These are phyloP conservation scores for Drosophila sucinea DNA, from an alignment of 1,140 invertebrate species.

Conservation along the genomic window DNA sequence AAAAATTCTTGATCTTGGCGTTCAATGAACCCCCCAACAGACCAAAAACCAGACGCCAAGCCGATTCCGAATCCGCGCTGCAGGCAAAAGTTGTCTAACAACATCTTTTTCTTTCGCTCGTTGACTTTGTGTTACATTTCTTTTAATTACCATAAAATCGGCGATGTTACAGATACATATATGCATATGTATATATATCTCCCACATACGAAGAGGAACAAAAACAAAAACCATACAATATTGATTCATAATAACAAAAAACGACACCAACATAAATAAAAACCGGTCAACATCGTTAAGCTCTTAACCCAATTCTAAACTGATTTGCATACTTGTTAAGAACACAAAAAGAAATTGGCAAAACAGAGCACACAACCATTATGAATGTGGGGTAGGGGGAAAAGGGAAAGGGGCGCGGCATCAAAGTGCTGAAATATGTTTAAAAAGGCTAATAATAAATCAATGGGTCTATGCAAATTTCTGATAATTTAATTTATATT, in stretches of 20 bases:
- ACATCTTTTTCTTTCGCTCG: conserved; percentile 53
- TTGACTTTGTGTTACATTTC: conserved; percentile 51
- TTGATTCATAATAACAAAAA: conserved; percentile 24
- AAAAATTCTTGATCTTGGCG: conserved; percentile 35
- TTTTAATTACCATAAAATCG: conserved; percentile 55
- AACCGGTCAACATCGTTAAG: conserved; percentile 50
- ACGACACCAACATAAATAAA: conserved; percentile 18
- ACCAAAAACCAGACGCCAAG: conserved; percentile 44
- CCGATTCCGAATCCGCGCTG: neutral
- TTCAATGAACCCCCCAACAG: conserved; percentile 64
- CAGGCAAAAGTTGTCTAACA: conserved; percentile 52
- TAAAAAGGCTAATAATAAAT: conserved; percentile 16
- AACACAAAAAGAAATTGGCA: conserved; percentile 22
- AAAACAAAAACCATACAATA: conserved; percentile 5
- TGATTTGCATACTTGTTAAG: conserved; percentile 54
- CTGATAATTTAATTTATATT: conserved; percentile 9
- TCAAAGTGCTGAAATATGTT: neutral
- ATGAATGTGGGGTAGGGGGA: conserved; percentile 27
- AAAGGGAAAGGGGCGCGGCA: conserved; percentile 2
- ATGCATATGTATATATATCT: conserved; percentile 18
- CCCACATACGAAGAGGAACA: neutral
- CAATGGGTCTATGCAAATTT: conserved; percentile 23
- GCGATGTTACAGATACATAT: conserved; percentile 42
- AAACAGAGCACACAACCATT: conserved; percentile 29
- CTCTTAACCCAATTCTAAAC: conserved; percentile 63